Evolutionary conservation across 1,140 invertebrate genomes (phyloP), one percentile per base, ranked within the genome.

Genomic region (Macrobrachium nipponense): DNA sequence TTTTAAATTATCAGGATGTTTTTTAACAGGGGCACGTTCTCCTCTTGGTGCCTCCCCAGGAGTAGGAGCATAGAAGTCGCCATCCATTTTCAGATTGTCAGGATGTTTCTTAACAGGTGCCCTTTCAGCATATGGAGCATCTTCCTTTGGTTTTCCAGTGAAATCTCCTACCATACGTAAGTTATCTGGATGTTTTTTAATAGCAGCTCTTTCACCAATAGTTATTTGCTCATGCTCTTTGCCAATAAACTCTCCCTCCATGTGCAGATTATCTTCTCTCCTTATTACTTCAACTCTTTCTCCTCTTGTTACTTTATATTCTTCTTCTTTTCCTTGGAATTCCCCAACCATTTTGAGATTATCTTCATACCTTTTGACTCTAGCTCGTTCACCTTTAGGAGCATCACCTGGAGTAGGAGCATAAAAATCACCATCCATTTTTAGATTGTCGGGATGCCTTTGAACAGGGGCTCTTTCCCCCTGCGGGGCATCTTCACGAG

Each of bases 331-430:
- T 5, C 86, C 85, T 43, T 88, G 51, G 82, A 95, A 90, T 89
- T 94, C 93, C n/a, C 95, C 94, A 90, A 95, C 94, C 8, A 94
- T 92, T 7, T 90, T 90, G 1, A 95, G 89, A 88, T 93, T 92
- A 82, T 93, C 92, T 87, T 90, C 88, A 87, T 93, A 89, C 82
- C 89, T 90, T 20, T 91, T 90, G n/a, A 92, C 89, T 5, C 91
- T 70, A 4, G 77, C 82, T 79, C 82, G 76, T 59, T 85, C 82
- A 18, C 87, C 66, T 61, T 51, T 15, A 70, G 68, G 68, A 15
- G 68, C 68, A 6, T 70, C 23, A 8, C 10, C 68, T 7, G 68
- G 68, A 0, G 18, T 70, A 15, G 68, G 68, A 10, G 68, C 68
- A 70, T 70, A 70, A 17, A 70, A 70, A 43, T 36, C 68, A n/a